Conservation (phyloP, 2,888 invertebrate genomes). For the Ellobium chinense region DNA sequence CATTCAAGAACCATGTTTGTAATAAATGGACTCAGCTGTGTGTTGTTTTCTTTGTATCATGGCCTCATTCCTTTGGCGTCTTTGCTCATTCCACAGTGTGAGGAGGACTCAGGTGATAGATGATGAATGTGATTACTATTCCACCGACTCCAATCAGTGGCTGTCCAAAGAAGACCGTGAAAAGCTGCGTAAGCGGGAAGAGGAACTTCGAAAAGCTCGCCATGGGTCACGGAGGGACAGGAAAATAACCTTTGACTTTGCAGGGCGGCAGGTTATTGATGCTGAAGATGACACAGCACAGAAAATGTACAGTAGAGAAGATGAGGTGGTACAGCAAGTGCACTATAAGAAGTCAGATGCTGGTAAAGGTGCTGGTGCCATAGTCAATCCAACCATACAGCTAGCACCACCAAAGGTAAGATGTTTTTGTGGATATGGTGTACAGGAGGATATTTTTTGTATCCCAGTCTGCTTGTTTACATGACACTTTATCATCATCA, state of each 20-base stretch:
- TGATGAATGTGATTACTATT: slow-evolving; percentile 95
- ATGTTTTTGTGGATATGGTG: no score
- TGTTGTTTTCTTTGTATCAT: no score
- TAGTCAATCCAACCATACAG: slow-evolving; percentile 56
- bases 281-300: slow-evolving; percentile 66
- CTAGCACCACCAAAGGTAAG: slow-evolving; percentile 52
- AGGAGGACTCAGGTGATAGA: slow-evolving; percentile 89
- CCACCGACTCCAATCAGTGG: slow-evolving; percentile 88
- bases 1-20: no score
- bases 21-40: no score
- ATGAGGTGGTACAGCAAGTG: slow-evolving; percentile 73
- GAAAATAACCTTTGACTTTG: slow-evolving; percentile 89
- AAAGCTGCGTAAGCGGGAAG: slow-evolving; percentile 84
- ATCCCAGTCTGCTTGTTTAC: no score
- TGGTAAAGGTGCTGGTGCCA: slow-evolving; percentile 1
- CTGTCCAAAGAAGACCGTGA: slow-evolving; percentile 86
- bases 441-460: no score
- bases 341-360: slow-evolving; percentile 65
- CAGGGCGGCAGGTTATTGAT: slow-evolving; percentile 81
- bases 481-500: no score
- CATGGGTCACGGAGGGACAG: slow-evolving; percentile 85
- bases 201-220: slow-evolving; percentile 84
- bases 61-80: not conserved
- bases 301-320: slow-evolving; percentile 78
- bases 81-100: slow-evolving; percentile 81